Percentiles rank a stretch among this genome's conserved stretches.
phyloP scores from a whole-genome alignment of 2,888 invertebrate species.

The Fissipunctia ypsillon region DNA sequence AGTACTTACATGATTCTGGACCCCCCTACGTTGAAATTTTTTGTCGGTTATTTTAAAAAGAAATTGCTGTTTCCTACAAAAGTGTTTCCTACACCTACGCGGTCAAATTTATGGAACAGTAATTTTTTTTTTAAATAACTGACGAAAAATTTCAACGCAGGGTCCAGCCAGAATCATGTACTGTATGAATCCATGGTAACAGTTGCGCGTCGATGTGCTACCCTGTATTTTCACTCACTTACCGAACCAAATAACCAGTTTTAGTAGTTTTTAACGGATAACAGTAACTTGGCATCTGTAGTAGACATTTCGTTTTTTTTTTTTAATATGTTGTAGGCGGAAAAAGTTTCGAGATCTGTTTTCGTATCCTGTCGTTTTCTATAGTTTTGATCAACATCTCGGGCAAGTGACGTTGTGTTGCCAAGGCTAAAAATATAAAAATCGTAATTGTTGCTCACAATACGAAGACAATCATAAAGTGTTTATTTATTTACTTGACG shows the following conservation, averaged over 20 bases:
- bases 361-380: background rate
- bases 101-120: too few species aligned
- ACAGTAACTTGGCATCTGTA: background rate
- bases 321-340: background rate
- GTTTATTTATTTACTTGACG: slow-evolving; percentile 57
- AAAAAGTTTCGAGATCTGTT: background rate
- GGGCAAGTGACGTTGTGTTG: background rate
- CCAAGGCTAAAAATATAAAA: slow-evolving; percentile 19
- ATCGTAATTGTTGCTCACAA: background rate
- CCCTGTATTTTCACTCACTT: background rate
- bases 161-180: too few species aligned
- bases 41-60: too few species aligned
- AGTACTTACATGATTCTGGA: too few species aligned
- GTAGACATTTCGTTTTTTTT: background rate
- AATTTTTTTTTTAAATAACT: too few species aligned
- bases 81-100: too few species aligned
- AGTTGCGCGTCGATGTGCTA: too few species aligned
- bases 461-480: slow-evolving; percentile 22
- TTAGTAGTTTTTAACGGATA: background rate
- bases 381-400: background rate
- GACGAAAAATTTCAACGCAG: too few species aligned
- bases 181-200: too few species aligned
- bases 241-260: too few species aligned
- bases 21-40: too few species aligned
- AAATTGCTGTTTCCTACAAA: too few species aligned